Conservation (phyloP, 1,140 invertebrate species). For the Drosophila paulistorum region DNA sequence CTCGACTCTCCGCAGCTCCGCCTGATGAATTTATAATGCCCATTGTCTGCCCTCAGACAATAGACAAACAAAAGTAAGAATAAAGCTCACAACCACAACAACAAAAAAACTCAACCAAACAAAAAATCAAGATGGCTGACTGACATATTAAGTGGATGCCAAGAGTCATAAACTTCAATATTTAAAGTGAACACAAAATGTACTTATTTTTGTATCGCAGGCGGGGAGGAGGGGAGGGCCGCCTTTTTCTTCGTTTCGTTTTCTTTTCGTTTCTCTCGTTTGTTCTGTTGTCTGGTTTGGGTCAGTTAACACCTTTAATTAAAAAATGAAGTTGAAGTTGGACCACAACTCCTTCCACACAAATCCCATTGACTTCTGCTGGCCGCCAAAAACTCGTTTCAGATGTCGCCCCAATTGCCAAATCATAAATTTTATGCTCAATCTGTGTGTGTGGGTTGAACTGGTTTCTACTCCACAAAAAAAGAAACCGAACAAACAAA, state of each 20-base stretch:
- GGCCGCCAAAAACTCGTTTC: constrained; percentile 46
- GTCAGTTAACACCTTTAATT: constrained; percentile 68
- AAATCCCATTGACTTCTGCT: constrained; percentile 2
- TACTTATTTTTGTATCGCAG: constrained; percentile 17
- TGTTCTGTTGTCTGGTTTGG: constrained; percentile 25
- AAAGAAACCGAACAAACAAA: background rate
- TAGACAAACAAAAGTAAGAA: constrained; percentile 60
- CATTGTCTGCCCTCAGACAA: constrained; percentile 76
- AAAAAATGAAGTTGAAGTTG: constrained; percentile 39
- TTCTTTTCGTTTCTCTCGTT: background rate
- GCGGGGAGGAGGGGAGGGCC: background rate
- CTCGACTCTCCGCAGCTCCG: constrained; percentile 29
- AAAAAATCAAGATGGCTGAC: constrained; percentile 51
- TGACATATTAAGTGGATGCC: constrained; percentile 61
- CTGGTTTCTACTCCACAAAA: background rate
- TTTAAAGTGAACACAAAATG: constrained; percentile 48
- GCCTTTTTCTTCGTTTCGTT: background rate
- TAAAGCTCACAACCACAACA: constrained; percentile 8
- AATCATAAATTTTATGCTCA: constrained; percentile 79
- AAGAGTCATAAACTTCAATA: constrained; percentile 59
- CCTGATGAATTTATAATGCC: constrained; percentile 81
- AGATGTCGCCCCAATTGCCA: constrained; percentile 50
- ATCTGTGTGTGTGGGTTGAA: constrained; percentile 20
- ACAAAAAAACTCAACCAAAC: constrained; percentile 15
- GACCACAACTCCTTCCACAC: constrained; percentile 2